phyloP scores from a whole-genome alignment of 2,888 invertebrate species.

The Chrysolina americana region DNA sequence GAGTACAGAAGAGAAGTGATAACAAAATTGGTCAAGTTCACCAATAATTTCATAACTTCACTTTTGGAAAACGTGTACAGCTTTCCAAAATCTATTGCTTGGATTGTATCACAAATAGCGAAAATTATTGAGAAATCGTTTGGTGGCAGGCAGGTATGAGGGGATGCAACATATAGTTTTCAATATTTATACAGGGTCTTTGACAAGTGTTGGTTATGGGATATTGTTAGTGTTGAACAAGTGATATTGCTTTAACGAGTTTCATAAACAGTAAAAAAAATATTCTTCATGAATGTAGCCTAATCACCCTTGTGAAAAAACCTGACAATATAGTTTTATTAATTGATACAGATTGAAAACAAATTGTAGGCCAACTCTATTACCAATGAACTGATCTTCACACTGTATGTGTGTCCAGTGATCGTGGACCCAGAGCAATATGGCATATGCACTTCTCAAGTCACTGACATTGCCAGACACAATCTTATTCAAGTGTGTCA shows the following conservation, averaged over 20 bases:
- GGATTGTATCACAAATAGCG: constrained; percentile 92
- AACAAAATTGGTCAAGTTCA: constrained; percentile 83
- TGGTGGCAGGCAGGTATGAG: constrained; percentile 71
- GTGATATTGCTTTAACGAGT: too few relatives aligned
- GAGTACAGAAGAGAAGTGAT: constrained; percentile 87
- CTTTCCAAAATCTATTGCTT: constrained; percentile 91
- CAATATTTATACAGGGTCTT: too few relatives aligned
- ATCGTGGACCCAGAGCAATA: constrained; percentile 96
- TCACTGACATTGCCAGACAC: constrained; percentile 91
- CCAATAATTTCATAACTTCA: constrained; percentile 86
- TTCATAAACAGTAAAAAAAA: too few relatives aligned
- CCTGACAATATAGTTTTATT: constrained; percentile 46
- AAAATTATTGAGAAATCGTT: constrained; percentile 76
- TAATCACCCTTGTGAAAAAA: too few relatives aligned
- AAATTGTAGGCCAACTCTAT: constrained; percentile 73
- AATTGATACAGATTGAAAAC: constrained; percentile 58
- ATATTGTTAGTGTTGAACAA: too few relatives aligned
- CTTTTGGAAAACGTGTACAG: constrained; percentile 89
- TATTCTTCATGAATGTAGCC: too few relatives aligned
- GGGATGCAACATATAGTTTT: not conserved
- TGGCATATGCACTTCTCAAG: constrained; percentile 93
- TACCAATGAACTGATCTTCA: constrained; percentile 93
- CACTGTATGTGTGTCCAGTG: constrained; percentile 95
- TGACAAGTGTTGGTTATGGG: too few relatives aligned
- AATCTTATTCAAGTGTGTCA: constrained; percentile 93